phyloP scores from a whole-genome alignment of 2,113 vertebrate genomes.

The Danionella cerebrum region DNA sequence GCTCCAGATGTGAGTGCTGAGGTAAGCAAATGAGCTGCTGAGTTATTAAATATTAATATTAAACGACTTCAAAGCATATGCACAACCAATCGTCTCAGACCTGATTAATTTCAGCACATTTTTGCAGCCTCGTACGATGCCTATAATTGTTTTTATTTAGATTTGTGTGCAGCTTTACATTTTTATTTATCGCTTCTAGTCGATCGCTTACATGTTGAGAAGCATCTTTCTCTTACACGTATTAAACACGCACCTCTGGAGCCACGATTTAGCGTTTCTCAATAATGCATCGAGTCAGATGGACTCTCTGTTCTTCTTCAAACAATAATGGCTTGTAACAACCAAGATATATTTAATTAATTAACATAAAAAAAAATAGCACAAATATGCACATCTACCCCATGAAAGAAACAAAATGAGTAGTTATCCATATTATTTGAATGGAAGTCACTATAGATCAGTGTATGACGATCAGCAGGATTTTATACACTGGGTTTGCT shows the following conservation, averaged over 20 bases:
- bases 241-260: conserved; percentile 50
- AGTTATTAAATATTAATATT: conserved; percentile 19
- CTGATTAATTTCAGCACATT: no score
- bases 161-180: no score
- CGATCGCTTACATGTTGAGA: conserved; percentile 11
- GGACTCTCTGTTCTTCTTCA: conserved; percentile 42
- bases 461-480: no score
- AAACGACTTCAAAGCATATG: background rate
- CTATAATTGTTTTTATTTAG: no score
- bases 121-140: no score
- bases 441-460: no score
- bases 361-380: conserved; percentile 46
- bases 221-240: conserved; percentile 46
- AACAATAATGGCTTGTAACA: no score
- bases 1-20: background rate
- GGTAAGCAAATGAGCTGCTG: background rate
- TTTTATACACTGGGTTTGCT: no score
- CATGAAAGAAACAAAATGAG: no score
- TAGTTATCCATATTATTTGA: no score
- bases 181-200: no score
- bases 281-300: conserved; percentile 60
- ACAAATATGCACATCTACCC: no score
- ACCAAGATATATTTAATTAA: conserved; percentile 49
- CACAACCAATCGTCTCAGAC: background rate
- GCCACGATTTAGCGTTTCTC: conserved; percentile 53